These are phyloP conservation scores for Jaculus jaculus DNA, from an alignment of 2,113 vertebrate genomes.

Conservation along the genomic window DNA sequence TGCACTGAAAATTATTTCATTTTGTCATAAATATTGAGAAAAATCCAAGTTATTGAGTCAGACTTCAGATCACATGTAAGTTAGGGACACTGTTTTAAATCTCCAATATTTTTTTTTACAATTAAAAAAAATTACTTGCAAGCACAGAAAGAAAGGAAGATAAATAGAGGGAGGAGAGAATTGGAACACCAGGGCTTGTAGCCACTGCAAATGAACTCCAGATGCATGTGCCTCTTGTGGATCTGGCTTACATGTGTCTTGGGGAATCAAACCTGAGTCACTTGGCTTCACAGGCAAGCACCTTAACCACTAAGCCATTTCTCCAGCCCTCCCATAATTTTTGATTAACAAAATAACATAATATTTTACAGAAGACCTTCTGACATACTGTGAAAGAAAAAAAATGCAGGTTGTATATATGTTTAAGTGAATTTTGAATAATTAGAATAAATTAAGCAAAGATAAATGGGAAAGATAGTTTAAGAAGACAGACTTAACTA, in stretches of 20 bases:
- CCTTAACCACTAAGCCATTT: no score
- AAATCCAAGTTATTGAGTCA: neutral
- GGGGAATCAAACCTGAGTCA: no score
- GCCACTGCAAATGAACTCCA: no score
- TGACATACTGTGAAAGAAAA: neutral
- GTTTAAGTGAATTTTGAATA: neutral
- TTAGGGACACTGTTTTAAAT: neutral
- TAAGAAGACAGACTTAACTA: neutral
- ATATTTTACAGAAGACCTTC: neutral
- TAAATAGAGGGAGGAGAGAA: no score
- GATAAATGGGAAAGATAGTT: neutral
- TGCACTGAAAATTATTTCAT: neutral
- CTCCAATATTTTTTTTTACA: no score
- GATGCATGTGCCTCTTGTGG: no score
- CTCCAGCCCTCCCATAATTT: no score
- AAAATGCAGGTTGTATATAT: neutral
- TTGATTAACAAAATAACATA: neutral
- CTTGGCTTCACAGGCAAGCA: no score
- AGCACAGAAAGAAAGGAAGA: no score
- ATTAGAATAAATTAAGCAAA: conserved; percentile 29
- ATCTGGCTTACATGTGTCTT: no score
- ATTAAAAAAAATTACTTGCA: no score
- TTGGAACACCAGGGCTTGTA: no score
- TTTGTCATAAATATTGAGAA: neutral
- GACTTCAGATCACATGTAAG: neutral